Conservation (phyloP, 2,113 vertebrate species). For the Gambusia affinis region DNA sequence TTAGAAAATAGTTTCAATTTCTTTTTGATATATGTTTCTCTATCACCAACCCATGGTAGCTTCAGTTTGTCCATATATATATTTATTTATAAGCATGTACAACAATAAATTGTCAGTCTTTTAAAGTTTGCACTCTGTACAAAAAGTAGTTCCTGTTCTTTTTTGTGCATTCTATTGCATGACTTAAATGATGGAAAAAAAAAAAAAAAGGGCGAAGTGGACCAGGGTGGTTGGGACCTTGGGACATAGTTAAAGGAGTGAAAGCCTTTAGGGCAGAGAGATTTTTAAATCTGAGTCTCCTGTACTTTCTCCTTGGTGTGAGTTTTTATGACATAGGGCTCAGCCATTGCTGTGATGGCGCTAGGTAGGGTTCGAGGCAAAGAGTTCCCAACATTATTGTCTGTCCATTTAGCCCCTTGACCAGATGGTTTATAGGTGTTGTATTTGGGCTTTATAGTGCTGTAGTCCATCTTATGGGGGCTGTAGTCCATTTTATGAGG, state of each 20-base stretch:
- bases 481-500: conserved; percentile 77
- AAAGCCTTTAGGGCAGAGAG: conserved; percentile 16
- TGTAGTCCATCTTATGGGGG: conserved; percentile 75
- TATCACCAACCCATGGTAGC: conserved; percentile 90
- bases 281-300: conserved; percentile 95
- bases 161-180: conserved; percentile 96
- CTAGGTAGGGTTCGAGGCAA: conserved; percentile 91
- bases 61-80: conserved; percentile 81
- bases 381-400: conserved; percentile 94
- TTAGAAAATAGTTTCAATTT: conserved; percentile 94
- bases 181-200: conserved; percentile 77
- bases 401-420: conserved; percentile 94
- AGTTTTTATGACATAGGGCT: conserved; percentile 94
- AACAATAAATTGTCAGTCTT: conserved; percentile 88
- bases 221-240: conserved; percentile 39
- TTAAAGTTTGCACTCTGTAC: conserved; percentile 89
- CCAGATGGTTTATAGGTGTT: conserved; percentile 82
- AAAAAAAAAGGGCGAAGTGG: conserved; percentile 28
- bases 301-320: conserved; percentile 98
- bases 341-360: conserved; percentile 83
- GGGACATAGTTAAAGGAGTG: conserved; percentile 25
- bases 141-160: conserved; percentile 85
- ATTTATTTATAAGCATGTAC: conserved; percentile 92
- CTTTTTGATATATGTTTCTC: conserved; percentile 90
- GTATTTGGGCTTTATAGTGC: conserved; percentile 79